Percentiles rank a stretch among this genome's conserved stretches.
Evolutionary conservation across 1,140 invertebrate genomes (phyloP).

Genomic region (Musca domestica): DNA sequence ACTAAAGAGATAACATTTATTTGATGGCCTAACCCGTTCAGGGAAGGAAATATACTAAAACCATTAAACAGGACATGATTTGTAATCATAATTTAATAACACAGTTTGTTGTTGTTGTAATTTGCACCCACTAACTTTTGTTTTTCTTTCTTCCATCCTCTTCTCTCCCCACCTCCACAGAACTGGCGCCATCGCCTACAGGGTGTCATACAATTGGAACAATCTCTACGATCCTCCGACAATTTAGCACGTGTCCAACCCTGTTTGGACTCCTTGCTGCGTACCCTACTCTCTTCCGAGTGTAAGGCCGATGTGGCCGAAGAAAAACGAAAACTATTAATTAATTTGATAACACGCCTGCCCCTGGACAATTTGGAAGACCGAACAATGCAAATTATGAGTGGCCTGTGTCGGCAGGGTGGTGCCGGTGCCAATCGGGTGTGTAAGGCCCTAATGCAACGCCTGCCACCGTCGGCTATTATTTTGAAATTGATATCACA

Average conservation of each 20-base stretch:
- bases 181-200: slow-evolving; percentile 62
- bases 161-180: slow-evolving; percentile 45
- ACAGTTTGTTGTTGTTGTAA: too few relatives aligned
- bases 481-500: slow-evolving; percentile 63
- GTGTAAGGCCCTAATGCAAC: slow-evolving; percentile 66
- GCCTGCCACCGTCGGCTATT: slow-evolving; percentile 63
- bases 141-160: too few relatives aligned
- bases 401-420: slow-evolving; percentile 62
- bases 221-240: slow-evolving; percentile 56
- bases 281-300: slow-evolving; percentile 57
- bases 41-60: too few relatives aligned
- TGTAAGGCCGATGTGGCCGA: slow-evolving; percentile 48
- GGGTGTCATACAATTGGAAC: slow-evolving; percentile 59
- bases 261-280: slow-evolving; percentile 64
- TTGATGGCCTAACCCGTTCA: too few relatives aligned
- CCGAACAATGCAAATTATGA: slow-evolving; percentile 57
- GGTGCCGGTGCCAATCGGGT: slow-evolving; percentile 59
- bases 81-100: too few relatives aligned
- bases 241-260: slow-evolving; percentile 59
- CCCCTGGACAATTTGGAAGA: slow-evolving; percentile 52
- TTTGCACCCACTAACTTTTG: too few relatives aligned
- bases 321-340: slow-evolving; percentile 44
- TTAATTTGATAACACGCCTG: slow-evolving; percentile 49
- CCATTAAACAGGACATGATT: too few relatives aligned
- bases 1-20: too few relatives aligned